Base-by-base conservation (phyloP, 2,797 vertebrate genomes). In the Enteromius anoplus region DNA sequence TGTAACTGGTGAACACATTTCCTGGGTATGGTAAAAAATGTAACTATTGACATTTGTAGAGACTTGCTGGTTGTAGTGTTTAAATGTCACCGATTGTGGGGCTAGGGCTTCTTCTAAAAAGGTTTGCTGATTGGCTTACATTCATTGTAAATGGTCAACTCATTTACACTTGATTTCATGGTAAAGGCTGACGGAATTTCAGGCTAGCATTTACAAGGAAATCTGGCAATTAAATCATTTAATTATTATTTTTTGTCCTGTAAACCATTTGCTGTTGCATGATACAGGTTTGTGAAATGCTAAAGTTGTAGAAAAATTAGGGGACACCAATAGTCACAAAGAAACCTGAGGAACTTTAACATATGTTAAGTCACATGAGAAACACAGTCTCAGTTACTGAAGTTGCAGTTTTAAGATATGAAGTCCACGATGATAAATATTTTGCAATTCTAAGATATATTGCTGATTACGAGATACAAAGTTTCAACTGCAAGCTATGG, bases 11-110 rank as follows among this genome's bases (percentile, higher is more conserved):
- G 32, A 66, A 75, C 62, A 19, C 37, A 68, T 83, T 62, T 77
- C 37, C 47, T 8, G 2, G 47, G 11, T 8, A 68, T 2, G 12
- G 19, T 69, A 37, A 65, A 53, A 75, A 77, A 76, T 77, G 8
- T 26, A 70, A 77, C 51, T 58, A 45, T 58, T 69, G 81, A 77
- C 37, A 83, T 70, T 77, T 77, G 37, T 83, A 23, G 12, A 42
- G 34, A 32, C 11, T 8, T 51, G 51, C 66, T 32, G 21, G 6
- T 71, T 72, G 53, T 14, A 5, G 70, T 53, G 58, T 82, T 82
- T 53, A 83, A 77, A 83, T 77, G 37, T 37, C 73, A 77, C n/a
- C 55, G 65, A 80, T 70, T 71, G 40, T 45, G 62, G 9, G 34
- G 26, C 5, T 17, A 23, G 17, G 23, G 9, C 32, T 51, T 68